Base-by-base conservation (phyloP, 2,797 vertebrate genomes). In the Enteromius argenteus region DNA sequence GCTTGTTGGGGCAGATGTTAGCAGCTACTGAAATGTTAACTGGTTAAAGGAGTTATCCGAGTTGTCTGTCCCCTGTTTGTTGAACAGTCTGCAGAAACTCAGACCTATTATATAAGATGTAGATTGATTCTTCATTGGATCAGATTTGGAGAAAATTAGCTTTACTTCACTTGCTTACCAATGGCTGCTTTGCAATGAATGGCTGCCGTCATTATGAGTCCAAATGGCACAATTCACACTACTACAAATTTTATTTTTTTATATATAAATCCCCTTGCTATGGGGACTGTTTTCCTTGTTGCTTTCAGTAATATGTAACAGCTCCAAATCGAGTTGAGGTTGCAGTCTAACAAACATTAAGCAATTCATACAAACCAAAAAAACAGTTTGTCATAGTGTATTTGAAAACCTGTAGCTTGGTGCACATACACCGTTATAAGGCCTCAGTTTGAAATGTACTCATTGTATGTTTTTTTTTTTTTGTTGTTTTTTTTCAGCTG, bases 401-500 rank as follows among this genome's bases (percentile, higher is more conserved):
- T 53, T 53, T 53, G 17, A 3, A 37, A n/a, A 53, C 11, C 8
- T n/a, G 6, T 17, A 37, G 42, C 19, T 49, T 7, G 3, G 8
- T 3, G 9, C 44, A n/a, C 14, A 15, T 15, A 17, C 49, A 35
- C 19, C 4, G 1, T 77, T 77, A 39, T 17, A 27, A 72, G 42
- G 8, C 14, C 56, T 67, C 2, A 0, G 17, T 42, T 71, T 8
- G 30, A 30, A 5, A 15, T n/a, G 32, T 58, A 44, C 7, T 27
- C n/a, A 3, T 19, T 19, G 27, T 11, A 9, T 42, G 2, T 19
- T 68, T 75, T n/a, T 73, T 44, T 44, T 13, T 44, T 13, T 44
- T 13, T n/a, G n/a, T n/a, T n/a, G n/a, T n/a, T 44, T 44, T 13
- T 44, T 13, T 44, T 13, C 92, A 99, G 97, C 94, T 99, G 93